Conservation (phyloP, 2,113 vertebrate species). For the Bothrops jararaca region DNA sequence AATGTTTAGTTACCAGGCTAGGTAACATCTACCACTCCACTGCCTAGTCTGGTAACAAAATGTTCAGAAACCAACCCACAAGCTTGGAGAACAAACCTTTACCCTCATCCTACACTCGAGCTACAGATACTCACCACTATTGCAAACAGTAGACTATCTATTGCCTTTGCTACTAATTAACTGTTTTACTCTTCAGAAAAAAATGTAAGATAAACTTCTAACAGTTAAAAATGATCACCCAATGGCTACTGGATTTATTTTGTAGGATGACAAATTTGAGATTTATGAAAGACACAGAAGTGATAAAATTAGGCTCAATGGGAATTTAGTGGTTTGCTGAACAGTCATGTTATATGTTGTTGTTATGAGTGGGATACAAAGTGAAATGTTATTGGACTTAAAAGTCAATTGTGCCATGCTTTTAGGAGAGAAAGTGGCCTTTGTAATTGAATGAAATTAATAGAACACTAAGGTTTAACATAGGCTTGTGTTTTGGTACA, state of each 20-base stretch:
- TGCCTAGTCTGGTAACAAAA: no score
- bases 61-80: no score
- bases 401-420: constrained; percentile 36
- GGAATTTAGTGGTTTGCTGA: constrained; percentile 40
- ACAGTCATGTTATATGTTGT: constrained; percentile 36
- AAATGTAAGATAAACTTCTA: constrained; percentile 26
- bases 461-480: not conserved
- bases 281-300: constrained; percentile 44
- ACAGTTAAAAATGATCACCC: constrained; percentile 23
- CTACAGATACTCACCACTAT: no score
- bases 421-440: constrained; percentile 27
- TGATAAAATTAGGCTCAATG: constrained; percentile 47
- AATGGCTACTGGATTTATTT: constrained; percentile 48
- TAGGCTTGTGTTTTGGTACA: constrained; percentile 20
- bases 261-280: constrained; percentile 27
- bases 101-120: no score
- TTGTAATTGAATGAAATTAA: constrained; percentile 25
- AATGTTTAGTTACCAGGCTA: no score
- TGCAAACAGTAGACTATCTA: constrained; percentile 15
- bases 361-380: constrained; percentile 36
- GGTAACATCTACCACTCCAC: no score
- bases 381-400: constrained; percentile 48
- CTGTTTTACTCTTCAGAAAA: constrained; percentile 20
- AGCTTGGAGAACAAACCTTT: no score
- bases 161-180: constrained; percentile 21